These are phyloP conservation scores for Chrysina gloriosa DNA, from an alignment of 2,888 invertebrate genomes.

Conservation along the genomic window DNA sequence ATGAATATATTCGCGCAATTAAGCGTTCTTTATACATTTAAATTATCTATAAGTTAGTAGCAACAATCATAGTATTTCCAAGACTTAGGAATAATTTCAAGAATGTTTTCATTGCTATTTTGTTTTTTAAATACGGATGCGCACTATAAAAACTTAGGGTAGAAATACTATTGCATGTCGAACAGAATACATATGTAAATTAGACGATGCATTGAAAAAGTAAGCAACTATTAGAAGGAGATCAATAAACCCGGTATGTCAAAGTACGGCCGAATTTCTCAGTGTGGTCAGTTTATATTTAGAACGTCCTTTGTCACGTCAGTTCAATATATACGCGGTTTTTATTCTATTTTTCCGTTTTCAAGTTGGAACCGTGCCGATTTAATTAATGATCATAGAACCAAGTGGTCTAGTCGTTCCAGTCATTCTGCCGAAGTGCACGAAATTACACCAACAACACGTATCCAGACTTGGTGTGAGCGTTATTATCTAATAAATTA, in stretches of 20 bases:
- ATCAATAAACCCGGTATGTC: slow-evolving; percentile 36
- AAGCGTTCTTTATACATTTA: too few species aligned
- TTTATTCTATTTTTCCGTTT: slow-evolving; percentile 32
- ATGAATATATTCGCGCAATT: too few species aligned
- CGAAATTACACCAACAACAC: not conserved
- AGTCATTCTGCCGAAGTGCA: not conserved
- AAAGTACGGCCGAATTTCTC: slow-evolving; percentile 35
- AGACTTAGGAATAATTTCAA: too few species aligned
- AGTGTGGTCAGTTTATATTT: slow-evolving; percentile 28
- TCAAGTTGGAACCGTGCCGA: slow-evolving; percentile 35
- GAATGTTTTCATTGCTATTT: too few species aligned
- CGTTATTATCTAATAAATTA: too few species aligned
- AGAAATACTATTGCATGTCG: too few species aligned
- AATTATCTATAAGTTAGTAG: too few species aligned
- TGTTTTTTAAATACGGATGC: too few species aligned
- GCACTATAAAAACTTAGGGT: too few species aligned
- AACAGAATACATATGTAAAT: not conserved
- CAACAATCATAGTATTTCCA: too few species aligned
- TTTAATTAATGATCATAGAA: slow-evolving; percentile 29
- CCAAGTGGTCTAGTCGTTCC: slow-evolving; percentile 11
- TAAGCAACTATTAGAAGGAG: slow-evolving; percentile 11
- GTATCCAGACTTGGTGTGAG: too few species aligned
- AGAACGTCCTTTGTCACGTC: slow-evolving; percentile 35
- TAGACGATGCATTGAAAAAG: slow-evolving; percentile 9
- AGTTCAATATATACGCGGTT: slow-evolving; percentile 31